Conservation (phyloP, 2,797 vertebrate genomes). For the Nannoperca australis region DNA sequence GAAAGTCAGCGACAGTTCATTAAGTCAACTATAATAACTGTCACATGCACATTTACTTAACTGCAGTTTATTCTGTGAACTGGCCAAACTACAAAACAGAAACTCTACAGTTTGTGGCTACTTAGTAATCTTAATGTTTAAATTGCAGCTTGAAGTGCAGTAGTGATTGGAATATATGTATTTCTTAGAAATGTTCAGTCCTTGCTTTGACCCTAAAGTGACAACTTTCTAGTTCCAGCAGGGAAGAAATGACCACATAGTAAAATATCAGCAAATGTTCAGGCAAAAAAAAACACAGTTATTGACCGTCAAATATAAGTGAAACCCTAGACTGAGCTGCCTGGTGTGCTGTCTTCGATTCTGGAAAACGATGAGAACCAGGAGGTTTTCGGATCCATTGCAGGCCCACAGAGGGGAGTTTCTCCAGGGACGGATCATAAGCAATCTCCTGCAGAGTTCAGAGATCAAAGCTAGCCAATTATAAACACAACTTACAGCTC, state of each 20-base stretch:
- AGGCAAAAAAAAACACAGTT: constrained; percentile 14
- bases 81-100: too few species aligned
- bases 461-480: constrained; percentile 75
- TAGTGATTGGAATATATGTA: too few species aligned
- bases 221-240: not conserved
- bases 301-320: constrained; percentile 56
- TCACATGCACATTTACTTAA: too few species aligned
- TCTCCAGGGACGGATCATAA: constrained; percentile 61
- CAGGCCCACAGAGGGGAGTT: constrained; percentile 38
- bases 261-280: constrained; percentile 6
- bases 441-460: constrained; percentile 61
- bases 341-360: constrained; percentile 36
- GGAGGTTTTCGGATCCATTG: constrained; percentile 36
- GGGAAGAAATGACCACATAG: too few species aligned
- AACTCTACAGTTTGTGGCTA: too few species aligned
- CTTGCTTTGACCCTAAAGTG: not conserved
- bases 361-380: constrained; percentile 53
- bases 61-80: too few species aligned
- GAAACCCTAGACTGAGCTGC: constrained; percentile 44
- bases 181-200: not conserved
- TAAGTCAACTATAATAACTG: too few species aligned
- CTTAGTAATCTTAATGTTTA: too few species aligned
- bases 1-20: too few species aligned
- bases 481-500: constrained; percentile 47
- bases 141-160: not conserved